These are phyloP conservation scores for Tadarida brasiliensis DNA, from an alignment of 2,797 vertebrate genomes.

Conservation along the genomic window DNA sequence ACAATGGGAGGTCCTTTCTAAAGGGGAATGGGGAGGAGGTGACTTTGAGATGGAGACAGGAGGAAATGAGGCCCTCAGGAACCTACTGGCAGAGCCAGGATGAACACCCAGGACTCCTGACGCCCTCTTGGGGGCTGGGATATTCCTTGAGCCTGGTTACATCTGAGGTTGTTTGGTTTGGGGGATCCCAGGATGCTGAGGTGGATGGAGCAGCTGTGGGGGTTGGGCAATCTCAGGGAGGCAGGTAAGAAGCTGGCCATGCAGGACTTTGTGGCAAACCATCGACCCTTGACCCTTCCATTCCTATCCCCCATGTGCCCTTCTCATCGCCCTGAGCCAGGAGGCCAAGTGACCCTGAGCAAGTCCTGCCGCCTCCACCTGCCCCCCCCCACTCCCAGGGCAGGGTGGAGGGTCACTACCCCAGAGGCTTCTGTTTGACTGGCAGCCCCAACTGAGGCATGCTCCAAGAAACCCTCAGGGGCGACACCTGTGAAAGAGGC, in stretches of 20 bases:
- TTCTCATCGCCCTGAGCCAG: neutral
- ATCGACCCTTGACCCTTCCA: neutral
- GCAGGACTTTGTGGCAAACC: neutral
- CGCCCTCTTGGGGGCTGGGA: neutral
- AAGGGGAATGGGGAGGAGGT: neutral
- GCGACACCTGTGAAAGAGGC: neutral
- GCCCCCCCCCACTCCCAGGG: no score
- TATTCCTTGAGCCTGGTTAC: neutral
- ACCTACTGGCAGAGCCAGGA: neutral
- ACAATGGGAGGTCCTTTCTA: neutral
- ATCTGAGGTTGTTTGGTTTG: neutral
- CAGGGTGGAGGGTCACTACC: neutral
- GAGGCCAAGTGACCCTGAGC: neutral
- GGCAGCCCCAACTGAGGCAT: neutral
- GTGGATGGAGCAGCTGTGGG: accelerated
- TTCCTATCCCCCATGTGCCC: neutral
- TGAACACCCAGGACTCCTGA: neutral
- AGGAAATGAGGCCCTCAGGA: neutral
- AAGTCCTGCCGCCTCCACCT: neutral
- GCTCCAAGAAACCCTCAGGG: neutral
- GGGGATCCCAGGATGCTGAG: neutral
- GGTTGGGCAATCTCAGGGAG: neutral
- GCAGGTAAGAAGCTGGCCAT: neutral
- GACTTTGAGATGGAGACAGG: neutral
- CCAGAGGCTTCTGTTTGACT: neutral